Evolutionary conservation across 2,113 vertebrate genomes (phyloP).

Genomic region (Aegypius monachus): DNA sequence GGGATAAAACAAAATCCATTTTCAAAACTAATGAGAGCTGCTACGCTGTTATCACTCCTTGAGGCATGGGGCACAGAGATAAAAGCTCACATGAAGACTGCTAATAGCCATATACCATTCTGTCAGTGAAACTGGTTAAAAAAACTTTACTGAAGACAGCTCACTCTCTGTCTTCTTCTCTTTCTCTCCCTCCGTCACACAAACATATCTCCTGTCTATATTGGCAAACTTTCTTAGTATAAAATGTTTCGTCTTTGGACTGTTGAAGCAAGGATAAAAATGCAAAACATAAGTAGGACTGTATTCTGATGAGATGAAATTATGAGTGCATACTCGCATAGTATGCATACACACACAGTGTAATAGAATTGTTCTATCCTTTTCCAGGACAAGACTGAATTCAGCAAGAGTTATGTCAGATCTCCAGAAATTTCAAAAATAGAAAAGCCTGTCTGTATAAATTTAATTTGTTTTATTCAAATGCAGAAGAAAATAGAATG

Average conservation of each 20-base stretch:
- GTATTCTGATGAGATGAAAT: not conserved
- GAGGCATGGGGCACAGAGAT: not conserved
- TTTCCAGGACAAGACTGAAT: not conserved
- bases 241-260: not conserved
- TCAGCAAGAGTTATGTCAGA: not conserved
- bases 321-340: not conserved
- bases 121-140: not conserved
- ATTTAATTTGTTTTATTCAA: not conserved
- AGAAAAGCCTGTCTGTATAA: not conserved
- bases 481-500: not conserved
- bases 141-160: not conserved
- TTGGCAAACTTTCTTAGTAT: not conserved
- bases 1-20: not conserved
- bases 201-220: not conserved
- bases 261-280: not conserved
- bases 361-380: not conserved
- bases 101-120: not conserved
- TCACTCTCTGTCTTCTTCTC: not conserved
- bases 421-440: not conserved
- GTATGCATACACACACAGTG: not conserved
- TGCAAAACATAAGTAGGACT: not conserved
- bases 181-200: not conserved
- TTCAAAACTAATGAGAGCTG: not conserved
- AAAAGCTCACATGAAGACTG: not conserved
- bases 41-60: not conserved